Evolutionary conservation across 2,113 vertebrate genomes (phyloP).

Genomic region (Psittacara wagleri): DNA sequence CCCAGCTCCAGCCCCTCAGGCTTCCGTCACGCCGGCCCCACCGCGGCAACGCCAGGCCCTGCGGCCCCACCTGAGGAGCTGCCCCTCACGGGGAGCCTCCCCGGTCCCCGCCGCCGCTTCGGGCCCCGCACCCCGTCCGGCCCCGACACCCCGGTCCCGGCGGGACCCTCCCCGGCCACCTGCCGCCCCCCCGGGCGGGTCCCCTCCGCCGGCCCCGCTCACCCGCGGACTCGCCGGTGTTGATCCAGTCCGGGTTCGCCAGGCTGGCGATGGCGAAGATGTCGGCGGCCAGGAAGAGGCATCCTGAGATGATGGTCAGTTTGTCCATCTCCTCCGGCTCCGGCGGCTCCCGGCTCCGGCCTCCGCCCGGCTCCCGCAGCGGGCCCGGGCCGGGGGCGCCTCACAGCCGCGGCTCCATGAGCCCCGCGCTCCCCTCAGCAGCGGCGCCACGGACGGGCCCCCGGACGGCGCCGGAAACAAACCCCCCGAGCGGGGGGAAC

Average conservation of each 20-base stretch:
- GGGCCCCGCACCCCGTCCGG: background rate
- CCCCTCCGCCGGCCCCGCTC: slow-evolving; percentile 25
- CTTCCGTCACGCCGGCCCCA: background rate
- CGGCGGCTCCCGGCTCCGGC: slow-evolving; percentile 68
- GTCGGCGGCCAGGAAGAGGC: slow-evolving; percentile 93
- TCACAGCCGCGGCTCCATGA: slow-evolving; percentile 72
- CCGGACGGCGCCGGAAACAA: slow-evolving; percentile 43
- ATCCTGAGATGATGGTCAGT: slow-evolving; percentile 96
- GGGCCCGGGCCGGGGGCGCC: slow-evolving; percentile 69
- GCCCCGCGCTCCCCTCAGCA: slow-evolving; percentile 54
- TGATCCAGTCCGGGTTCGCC: slow-evolving; percentile 96
- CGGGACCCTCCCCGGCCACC: background rate
- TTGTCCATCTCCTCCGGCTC: slow-evolving; percentile 88
- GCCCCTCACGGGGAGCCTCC: too few species aligned
- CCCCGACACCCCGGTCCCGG: too few species aligned
- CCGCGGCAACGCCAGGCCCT: background rate
- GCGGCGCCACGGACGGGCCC: slow-evolving; percentile 38
- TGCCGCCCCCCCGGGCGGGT: background rate
- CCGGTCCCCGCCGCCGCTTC: background rate
- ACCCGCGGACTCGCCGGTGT: slow-evolving; percentile 91
- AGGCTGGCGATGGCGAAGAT: slow-evolving; percentile 97
- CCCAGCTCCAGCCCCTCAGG: background rate
- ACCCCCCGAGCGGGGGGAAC: background rate
- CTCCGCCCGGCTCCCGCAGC: slow-evolving; percentile 66
- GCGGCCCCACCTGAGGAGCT: background rate